Percentiles rank a stretch among this genome's conserved stretches.
Evolutionary conservation across 2,113 vertebrate species (phyloP).

Genomic region (Oophaga pumilio): DNA sequence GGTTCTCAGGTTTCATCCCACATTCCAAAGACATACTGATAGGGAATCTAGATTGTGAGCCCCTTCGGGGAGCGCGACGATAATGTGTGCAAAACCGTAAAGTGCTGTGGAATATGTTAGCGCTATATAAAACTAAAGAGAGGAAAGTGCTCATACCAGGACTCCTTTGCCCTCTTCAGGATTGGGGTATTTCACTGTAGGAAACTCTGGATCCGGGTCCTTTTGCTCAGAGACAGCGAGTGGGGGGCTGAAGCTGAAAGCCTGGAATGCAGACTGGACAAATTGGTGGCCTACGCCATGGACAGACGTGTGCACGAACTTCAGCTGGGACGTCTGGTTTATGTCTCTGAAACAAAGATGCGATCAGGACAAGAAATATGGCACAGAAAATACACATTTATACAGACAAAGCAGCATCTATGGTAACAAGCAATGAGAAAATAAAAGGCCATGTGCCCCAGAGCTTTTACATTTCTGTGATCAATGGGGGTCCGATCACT

Average conservation of each 20-base stretch:
- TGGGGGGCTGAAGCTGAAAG: conserved; percentile 88
- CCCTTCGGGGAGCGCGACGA: too few relatives aligned
- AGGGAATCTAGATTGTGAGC: too few relatives aligned
- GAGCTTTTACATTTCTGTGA: too few relatives aligned
- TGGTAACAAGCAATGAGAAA: neutral
- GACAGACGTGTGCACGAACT: conserved; percentile 94
- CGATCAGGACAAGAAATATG: too few relatives aligned
- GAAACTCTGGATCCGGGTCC: conserved; percentile 93
- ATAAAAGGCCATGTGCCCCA: neutral
- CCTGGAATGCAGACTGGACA: conserved; percentile 88
- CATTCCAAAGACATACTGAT: too few relatives aligned
- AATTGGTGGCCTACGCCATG: conserved; percentile 92
- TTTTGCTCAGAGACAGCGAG: conserved; percentile 92
- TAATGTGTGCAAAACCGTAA: too few relatives aligned
- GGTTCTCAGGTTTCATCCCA: too few relatives aligned
- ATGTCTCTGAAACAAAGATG: conserved; percentile 74
- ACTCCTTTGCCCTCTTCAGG: conserved; percentile 97
- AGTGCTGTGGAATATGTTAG: too few relatives aligned
- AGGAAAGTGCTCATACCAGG: conserved; percentile 81
- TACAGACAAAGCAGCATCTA: neutral
- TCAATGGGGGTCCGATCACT: too few relatives aligned
- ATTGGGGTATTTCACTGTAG: conserved; percentile 95
- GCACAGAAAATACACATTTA: neutral
- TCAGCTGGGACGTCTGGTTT: conserved; percentile 84
- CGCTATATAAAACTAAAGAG: too few relatives aligned